Percentiles rank a stretch among this genome's conserved stretches.
phyloP scores from a whole-genome alignment of 2,888 invertebrate genomes.

The Lacanobia oleracea region DNA sequence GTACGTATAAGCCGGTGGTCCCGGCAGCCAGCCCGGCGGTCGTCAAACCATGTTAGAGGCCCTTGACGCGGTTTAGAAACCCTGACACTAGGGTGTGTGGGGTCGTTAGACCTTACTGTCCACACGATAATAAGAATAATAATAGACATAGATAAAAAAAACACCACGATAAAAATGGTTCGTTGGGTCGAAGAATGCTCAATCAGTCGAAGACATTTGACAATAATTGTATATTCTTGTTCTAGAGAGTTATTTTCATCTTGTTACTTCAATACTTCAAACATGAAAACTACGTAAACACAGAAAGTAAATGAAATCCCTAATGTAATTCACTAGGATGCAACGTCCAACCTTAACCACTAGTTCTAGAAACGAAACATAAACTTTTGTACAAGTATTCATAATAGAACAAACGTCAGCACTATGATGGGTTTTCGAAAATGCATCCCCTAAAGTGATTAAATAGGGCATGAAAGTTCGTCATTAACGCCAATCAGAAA shows the following conservation, averaged over 20 bases:
- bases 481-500: background rate
- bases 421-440: background rate
- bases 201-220: background rate
- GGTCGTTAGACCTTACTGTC: too few relatives aligned
- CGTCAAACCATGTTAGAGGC: too few relatives aligned
- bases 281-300: background rate
- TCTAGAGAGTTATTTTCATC: too few relatives aligned
- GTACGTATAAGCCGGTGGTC: too few relatives aligned
- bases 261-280: background rate
- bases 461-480: background rate
- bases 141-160: too few relatives aligned
- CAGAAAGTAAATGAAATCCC: background rate
- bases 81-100: too few relatives aligned
- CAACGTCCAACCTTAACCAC: background rate
- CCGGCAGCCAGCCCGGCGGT: too few relatives aligned
- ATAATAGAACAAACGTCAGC: background rate
- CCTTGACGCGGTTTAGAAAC: too few relatives aligned
- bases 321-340: too few relatives aligned
- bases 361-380: background rate
- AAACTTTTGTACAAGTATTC: background rate
- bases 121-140: too few relatives aligned
- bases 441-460: background rate
- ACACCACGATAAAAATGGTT: background rate
- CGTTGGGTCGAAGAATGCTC: background rate
- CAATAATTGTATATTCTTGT: too few relatives aligned